Evolutionary conservation across 2,797 vertebrate species (phyloP), one percentile per base, ranked within the genome.

Genomic region (Enteromius trimaculatus): DNA sequence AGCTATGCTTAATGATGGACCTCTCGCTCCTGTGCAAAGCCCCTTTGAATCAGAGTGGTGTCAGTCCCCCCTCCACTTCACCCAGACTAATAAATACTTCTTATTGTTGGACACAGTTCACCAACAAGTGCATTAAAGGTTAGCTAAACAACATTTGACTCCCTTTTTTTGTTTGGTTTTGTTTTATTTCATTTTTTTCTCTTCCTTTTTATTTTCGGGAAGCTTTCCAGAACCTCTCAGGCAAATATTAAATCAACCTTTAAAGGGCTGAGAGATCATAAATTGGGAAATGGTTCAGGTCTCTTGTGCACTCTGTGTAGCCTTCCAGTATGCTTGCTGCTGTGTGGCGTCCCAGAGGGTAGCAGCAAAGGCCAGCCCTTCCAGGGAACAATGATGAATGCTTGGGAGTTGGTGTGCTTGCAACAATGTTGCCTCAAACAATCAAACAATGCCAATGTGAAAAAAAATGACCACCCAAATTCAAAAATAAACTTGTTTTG

Each of bases 211-310:
- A 74, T 80, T 85, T 79, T 86, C 11, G 81, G 88, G 88, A 86
- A 44, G 72, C 72, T 68, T 84, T 90, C 87, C 89, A 91, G 83
- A 87, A 83, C 66, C 85, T 87, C 84, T 88, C 84, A 80, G 84
- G 87, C 89, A 88, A 90, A 88, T 85, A 87, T 88, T 88, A 89
- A 90, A 90, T 88, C 89, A 87, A 85, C 86, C 79, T 88, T 90
- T 88, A 88, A 89, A 89, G 85, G 83, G 81, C 86, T 83, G 42
- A 68, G 77, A 85, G 87, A 90, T 89, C 87, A 86, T 89, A 88
- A 90, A 89, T 89, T 89, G 87, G 80, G 78, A 87, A 90, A 84
- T 65, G 77, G 79, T 76, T 77, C 83, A 70, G 77, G 60, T 86
- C 87, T 84, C 49, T 81, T 84, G 79, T 62, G 72, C 62, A 44